phyloP scores from a whole-genome alignment of 53 echinoderm and acorn worm genomes.

The Luidia sarsii region DNA sequence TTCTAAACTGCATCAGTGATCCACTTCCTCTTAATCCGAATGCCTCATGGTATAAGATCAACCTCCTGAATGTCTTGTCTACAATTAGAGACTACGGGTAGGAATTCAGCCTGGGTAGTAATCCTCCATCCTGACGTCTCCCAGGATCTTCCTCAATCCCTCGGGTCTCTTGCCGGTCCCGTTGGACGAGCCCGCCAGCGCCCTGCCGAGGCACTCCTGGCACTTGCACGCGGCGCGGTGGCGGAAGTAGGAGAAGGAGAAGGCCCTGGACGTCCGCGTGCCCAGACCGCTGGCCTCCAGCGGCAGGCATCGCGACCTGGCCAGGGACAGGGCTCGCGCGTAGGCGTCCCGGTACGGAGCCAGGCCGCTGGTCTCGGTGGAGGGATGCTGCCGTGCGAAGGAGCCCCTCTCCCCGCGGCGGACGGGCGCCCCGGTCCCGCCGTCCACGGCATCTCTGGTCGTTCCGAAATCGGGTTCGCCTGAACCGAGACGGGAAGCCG shows the following conservation, averaged over 20 bases:
- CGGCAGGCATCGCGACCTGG: conserved; percentile 61
- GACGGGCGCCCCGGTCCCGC: not conserved
- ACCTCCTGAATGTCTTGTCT: too few relatives aligned
- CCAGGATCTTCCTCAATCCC: conserved; percentile 68
- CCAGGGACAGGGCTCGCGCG: conserved; percentile 58
- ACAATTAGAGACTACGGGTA: too few relatives aligned
- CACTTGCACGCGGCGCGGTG: conserved; percentile 58
- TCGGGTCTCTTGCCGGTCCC: not conserved
- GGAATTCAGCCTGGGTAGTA: too few relatives aligned
- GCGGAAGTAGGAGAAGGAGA: conserved; percentile 78
- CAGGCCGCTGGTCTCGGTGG: not conserved
- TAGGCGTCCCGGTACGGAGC: conserved; percentile 75
- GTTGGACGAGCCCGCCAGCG: not conserved
- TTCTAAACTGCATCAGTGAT: too few relatives aligned
- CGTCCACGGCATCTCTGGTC: not conserved
- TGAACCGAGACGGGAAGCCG: too few relatives aligned
- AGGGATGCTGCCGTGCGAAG: too few relatives aligned
- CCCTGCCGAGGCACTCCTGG: conserved; percentile 55
- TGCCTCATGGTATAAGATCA: too few relatives aligned
- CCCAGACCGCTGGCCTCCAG: conserved; percentile 48
- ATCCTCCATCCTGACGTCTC: conserved; percentile 72
- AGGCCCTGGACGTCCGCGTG: conserved; percentile 59
- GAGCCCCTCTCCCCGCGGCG: too few relatives aligned
- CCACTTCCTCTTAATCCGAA: too few relatives aligned
- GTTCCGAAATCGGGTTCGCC: not conserved